Evolutionary conservation across 2,113 vertebrate species (phyloP).

Genomic region (Sphaerodactylus townsendi): DNA sequence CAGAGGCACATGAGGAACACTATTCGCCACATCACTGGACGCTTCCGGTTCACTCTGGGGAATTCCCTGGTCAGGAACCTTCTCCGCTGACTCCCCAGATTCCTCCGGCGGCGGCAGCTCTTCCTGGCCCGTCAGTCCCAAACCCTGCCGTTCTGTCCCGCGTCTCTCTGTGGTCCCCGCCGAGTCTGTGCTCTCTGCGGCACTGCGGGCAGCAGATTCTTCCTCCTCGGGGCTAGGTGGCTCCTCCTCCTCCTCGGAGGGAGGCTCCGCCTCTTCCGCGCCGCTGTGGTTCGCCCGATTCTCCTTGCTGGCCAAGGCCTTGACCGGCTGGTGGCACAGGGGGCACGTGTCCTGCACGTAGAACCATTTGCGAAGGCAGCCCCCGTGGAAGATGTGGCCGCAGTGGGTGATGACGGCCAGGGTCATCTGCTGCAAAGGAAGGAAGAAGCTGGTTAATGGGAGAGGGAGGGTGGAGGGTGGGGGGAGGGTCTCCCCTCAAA

Average conservation of each 20-base stretch:
- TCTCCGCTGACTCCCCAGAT: rapidly evolving
- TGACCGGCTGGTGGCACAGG: conserved; percentile 82
- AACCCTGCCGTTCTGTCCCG: neutral
- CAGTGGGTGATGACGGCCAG: conserved; percentile 83
- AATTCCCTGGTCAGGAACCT: rapidly evolving
- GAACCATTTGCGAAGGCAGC: conserved; percentile 87
- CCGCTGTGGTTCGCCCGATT: rapidly evolving
- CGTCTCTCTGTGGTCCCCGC: neutral
- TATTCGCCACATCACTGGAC: rapidly evolving
- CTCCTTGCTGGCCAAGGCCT: rapidly evolving
- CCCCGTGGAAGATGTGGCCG: conserved; percentile 82
- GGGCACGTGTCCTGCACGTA: conserved; percentile 88
- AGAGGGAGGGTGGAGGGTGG: no score
- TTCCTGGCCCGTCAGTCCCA: rapidly evolving
- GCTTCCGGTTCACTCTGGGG: rapidly evolving
- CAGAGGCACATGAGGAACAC: no score
- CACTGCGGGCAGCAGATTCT: rapidly evolving
- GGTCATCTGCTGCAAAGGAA: conserved; percentile 78
- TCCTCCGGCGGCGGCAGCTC: no score
- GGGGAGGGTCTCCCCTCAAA: no score
- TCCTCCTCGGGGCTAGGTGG: neutral
- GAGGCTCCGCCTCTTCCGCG: neutral
- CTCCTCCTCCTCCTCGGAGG: rapidly evolving
- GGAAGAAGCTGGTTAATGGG: neutral
- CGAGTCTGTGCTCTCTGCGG: rapidly evolving